Evolutionary conservation across 2,797 vertebrate species (phyloP).

Genomic region (Apodemus agrarius): DNA sequence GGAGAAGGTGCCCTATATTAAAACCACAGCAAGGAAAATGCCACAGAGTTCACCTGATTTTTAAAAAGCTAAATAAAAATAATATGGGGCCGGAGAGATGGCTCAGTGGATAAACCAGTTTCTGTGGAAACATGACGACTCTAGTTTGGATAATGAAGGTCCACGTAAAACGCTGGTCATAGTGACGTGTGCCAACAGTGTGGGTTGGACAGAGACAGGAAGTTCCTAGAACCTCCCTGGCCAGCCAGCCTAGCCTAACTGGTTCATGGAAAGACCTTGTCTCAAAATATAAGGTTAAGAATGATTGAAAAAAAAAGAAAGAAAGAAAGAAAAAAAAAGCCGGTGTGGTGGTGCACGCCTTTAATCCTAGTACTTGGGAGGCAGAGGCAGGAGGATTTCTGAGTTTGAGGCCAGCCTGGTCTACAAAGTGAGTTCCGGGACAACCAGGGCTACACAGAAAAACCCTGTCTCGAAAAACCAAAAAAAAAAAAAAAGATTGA

Average conservation of each 20-base stretch:
- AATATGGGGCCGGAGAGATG: not conserved
- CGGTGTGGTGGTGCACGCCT: too few species aligned
- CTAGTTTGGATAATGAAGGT: not conserved
- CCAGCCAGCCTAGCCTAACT: not conserved
- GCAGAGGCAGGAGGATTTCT: too few species aligned
- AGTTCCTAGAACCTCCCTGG: not conserved
- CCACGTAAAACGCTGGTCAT: not conserved
- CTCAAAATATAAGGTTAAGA: not conserved
- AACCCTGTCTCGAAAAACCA: too few species aligned
- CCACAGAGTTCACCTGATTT: conserved; percentile 25
- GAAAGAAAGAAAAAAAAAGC: too few species aligned
- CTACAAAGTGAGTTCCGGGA: too few species aligned
- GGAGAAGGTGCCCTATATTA: not conserved
- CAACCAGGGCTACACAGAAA: too few species aligned
- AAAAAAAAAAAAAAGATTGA: too few species aligned
- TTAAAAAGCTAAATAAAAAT: conserved; percentile 16
- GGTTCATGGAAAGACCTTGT: not conserved
- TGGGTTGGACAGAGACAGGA: not conserved
- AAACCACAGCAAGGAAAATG: not conserved
- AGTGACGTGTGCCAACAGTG: not conserved
- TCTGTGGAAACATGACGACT: not conserved
- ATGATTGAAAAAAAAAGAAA: not conserved
- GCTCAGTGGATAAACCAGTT: not conserved
- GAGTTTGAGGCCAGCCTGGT: too few species aligned
- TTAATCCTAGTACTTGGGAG: too few species aligned